Evolutionary conservation across 2,797 vertebrate genomes (phyloP).

Genomic region (Trachops cirrhosus): DNA sequence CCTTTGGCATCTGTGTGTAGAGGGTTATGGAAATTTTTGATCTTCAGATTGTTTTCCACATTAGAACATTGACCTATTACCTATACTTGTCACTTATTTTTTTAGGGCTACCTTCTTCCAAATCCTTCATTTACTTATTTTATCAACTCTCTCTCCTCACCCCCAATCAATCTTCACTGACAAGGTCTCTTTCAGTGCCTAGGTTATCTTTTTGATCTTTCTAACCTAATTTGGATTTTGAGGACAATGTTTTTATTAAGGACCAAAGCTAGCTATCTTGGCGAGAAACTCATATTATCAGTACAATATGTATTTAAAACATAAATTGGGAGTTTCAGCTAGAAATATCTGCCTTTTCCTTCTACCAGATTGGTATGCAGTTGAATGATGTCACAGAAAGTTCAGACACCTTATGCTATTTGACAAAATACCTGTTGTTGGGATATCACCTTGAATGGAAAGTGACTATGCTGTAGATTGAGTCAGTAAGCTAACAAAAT

Average conservation of each 20-base stretch:
- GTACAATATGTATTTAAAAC: constrained; percentile 39
- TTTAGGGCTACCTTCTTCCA: not conserved
- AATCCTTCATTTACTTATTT: constrained; percentile 18
- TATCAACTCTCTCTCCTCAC: not conserved
- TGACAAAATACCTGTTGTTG: constrained; percentile 19
- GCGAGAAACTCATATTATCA: constrained; percentile 1
- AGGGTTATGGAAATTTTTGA: constrained; percentile 23
- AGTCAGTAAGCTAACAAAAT: constrained; percentile 25
- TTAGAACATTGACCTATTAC: not conserved
- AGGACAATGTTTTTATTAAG: constrained; percentile 2
- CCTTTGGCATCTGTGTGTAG: not conserved
- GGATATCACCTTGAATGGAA: not conserved
- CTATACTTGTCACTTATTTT: not conserved
- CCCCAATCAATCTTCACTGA: not conserved
- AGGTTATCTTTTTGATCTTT: not conserved
- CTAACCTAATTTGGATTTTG: constrained; percentile 19
- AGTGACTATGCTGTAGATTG: not conserved
- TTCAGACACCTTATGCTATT: not conserved
- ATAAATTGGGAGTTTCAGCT: constrained; percentile 17
- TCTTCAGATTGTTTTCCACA: constrained; percentile 31
- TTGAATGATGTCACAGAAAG: constrained; percentile 7
- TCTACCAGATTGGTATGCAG: not conserved
- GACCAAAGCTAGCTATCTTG: constrained; percentile 9
- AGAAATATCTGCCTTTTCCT: constrained; percentile 26
- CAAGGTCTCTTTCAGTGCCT: not conserved